Percentiles rank a stretch among this genome's conserved stretches.
phyloP scores from a whole-genome alignment of 2,888 invertebrate species.

The Theretra japonica region DNA sequence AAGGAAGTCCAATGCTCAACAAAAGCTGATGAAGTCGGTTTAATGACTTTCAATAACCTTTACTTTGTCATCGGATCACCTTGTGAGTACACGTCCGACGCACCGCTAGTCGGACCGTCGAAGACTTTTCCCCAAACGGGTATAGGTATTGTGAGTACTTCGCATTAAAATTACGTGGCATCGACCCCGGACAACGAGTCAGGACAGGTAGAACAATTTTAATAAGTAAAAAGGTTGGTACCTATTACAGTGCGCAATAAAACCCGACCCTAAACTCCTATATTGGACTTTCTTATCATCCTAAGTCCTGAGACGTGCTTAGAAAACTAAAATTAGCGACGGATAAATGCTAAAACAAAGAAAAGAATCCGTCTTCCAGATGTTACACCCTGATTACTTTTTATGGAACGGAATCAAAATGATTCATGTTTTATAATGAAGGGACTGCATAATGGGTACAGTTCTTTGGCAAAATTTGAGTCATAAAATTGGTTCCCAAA shows the following conservation, averaged over 20 bases:
- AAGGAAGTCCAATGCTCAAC: too few species aligned
- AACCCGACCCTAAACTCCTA: constrained; percentile 41
- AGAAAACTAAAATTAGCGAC: constrained; percentile 50
- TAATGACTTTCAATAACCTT: too few species aligned
- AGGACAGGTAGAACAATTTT: not conserved
- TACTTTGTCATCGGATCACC: too few species aligned
- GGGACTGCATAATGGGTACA: constrained; percentile 14
- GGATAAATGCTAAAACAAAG: constrained; percentile 43
- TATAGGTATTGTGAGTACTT: not conserved
- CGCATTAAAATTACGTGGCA: constrained; percentile 1
- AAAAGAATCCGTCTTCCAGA: constrained; percentile 33
- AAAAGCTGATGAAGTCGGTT: too few species aligned
- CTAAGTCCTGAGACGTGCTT: constrained; percentile 52
- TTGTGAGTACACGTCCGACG: too few species aligned
- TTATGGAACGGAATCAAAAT: constrained; percentile 16
- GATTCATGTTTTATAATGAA: constrained; percentile 22
- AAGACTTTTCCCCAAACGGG: too few species aligned
- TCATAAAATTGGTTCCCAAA: constrained; percentile 13
- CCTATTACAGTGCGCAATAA: not conserved
- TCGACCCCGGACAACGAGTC: not conserved
- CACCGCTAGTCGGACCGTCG: too few species aligned
- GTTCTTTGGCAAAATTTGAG: constrained; percentile 17
- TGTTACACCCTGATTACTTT: constrained; percentile 35
- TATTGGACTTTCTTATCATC: constrained; percentile 56
- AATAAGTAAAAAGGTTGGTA: not conserved